Base-by-base conservation (phyloP, 2,113 vertebrate genomes). In the Archilochus colubris region DNA sequence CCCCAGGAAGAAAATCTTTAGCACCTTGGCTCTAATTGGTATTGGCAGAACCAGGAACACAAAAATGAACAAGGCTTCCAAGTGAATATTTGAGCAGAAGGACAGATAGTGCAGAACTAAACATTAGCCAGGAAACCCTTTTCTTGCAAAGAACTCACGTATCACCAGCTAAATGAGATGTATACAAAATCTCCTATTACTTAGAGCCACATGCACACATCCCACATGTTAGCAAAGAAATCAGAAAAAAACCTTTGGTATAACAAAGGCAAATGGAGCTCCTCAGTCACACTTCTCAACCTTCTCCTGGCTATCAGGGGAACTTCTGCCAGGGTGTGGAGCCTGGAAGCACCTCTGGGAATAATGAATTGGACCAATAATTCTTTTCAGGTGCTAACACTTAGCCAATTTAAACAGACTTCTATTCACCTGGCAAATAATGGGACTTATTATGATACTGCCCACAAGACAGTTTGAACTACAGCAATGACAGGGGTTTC, bases 271-370 rank as follows among this genome's bases (percentile, higher is more conserved):
- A 69, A 84, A 96, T 2, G 2, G 8, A 89, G 78, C 78, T 69
- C 48, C 74, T 79, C 44, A 73, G 66, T 59, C 89, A 76, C 2
- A 8, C 27, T 82, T 85, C 67, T 69, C 59, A 80, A 69, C 46
- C 58, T 77, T 74, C 70, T 76, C n/a, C 78, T 80, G 72, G 55
- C 67, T 82, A 1, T 23, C 73, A 55, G 8, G 0, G 81, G 76
- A 61, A 61, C 50, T 78, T 19, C 63, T 90, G 55, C 81, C 86
- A 78, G 64, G 55, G 44, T 2, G 1, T 55, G 25, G 75, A 89
- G 70, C 87, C 46, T 27, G 20, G 46, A 59, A 96, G 70, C 84
- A 89, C 79, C 91, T 82, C 89, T 92, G 83, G 83, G 92, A 92
- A 83, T 21, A 84, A 87, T 10, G 20, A 91, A 88, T 48, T 76